phyloP scores from a whole-genome alignment of 2,888 invertebrate species.

The Asteroscopus sphinx region DNA sequence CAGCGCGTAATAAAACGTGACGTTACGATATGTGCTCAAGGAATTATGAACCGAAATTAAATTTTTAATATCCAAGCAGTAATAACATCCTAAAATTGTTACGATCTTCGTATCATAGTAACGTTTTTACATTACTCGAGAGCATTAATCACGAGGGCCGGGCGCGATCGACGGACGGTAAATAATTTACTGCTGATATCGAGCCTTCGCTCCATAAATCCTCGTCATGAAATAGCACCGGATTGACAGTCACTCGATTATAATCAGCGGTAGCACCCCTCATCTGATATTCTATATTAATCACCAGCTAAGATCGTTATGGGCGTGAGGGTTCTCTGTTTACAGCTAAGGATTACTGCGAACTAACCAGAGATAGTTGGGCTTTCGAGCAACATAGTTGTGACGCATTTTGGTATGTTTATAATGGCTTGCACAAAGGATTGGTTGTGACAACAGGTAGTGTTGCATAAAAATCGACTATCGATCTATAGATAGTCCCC shows the following conservation, averaged over 20 bases:
- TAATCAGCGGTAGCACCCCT: constrained; percentile 60
- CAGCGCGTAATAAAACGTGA: constrained; percentile 61
- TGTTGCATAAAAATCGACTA: too few species aligned
- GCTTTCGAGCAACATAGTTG: constrained; percentile 17
- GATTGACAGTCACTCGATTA: constrained; percentile 76
- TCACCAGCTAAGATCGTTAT: constrained; percentile 38
- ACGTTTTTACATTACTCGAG: constrained; percentile 50
- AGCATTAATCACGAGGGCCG: constrained; percentile 64
- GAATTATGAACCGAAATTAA: constrained; percentile 63
- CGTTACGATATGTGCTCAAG: constrained; percentile 60
- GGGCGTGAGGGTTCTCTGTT: constrained; percentile 19
- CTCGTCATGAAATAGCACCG: constrained; percentile 71
- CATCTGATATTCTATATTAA: constrained; percentile 56
- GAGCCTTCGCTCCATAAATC: constrained; percentile 71
- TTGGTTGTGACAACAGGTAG: constrained; percentile 15
- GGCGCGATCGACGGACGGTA: constrained; percentile 67
- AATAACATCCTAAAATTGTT: constrained; percentile 55
- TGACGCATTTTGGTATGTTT: constrained; percentile 19
- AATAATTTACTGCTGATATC: constrained; percentile 75
- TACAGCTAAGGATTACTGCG: constrained; percentile 10
- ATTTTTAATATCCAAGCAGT: constrained; percentile 60
- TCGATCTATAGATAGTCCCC: too few species aligned
- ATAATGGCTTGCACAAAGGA: constrained; percentile 42
- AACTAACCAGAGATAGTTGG: constrained; percentile 14
- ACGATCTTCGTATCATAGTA: constrained; percentile 49